Percentiles rank a stretch among this genome's conserved stretches.
These are phyloP conservation scores for Lethrus apterus DNA, from an alignment of 1,140 invertebrate species.

Conservation along the genomic window DNA sequence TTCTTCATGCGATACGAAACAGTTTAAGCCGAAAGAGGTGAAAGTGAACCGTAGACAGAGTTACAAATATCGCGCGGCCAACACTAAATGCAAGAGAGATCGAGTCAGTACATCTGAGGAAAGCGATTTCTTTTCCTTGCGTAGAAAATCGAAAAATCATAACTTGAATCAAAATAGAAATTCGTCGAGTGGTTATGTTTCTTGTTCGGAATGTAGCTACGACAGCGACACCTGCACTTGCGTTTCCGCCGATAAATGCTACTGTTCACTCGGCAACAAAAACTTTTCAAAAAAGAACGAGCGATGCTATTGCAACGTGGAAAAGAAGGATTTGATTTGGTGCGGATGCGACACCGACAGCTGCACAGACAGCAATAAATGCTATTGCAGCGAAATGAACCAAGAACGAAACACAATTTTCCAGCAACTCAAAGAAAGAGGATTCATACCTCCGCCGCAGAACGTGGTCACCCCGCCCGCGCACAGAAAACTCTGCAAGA, in stretches of 20 bases:
- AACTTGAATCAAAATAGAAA: constrained; percentile 53
- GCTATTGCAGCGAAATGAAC: constrained; percentile 60
- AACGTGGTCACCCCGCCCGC: constrained; percentile 23
- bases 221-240: constrained; percentile 74
- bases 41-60: constrained; percentile 38
- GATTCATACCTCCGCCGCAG: constrained; percentile 46
- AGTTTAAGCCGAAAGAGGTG: constrained; percentile 50
- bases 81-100: constrained; percentile 27
- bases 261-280: constrained; percentile 53
- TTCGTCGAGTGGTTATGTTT: constrained; percentile 68
- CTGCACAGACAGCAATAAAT: constrained; percentile 81
- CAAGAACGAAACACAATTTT: constrained; percentile 40
- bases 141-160: constrained; percentile 32
- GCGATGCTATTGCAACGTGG: constrained; percentile 61
- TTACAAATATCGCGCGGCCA: constrained; percentile 42
- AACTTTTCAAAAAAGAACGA: constrained; percentile 42
- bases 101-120: constrained; percentile 57
- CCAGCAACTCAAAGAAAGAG: constrained; percentile 47
- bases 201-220: constrained; percentile 77
- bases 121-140: constrained; percentile 54
- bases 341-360: constrained; percentile 78
- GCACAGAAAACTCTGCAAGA: constrained; percentile 35
- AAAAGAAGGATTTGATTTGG: constrained; percentile 21
- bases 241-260: constrained; percentile 65
- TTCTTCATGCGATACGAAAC: constrained; percentile 51